Conservation (phyloP, 2,888 invertebrate species). For the Limnephilus rhombicus region DNA sequence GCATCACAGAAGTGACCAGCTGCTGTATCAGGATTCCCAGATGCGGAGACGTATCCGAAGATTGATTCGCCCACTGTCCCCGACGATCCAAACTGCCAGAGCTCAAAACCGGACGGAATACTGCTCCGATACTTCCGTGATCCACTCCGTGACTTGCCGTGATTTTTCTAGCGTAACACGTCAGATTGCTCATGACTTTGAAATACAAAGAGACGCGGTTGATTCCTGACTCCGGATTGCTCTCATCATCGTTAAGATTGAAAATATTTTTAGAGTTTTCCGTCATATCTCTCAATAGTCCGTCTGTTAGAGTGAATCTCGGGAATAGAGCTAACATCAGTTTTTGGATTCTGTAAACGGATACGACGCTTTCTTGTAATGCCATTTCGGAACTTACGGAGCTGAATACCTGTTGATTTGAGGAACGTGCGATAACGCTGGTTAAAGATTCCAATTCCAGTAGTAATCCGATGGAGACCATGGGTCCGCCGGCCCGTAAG, state of each 20-base stretch:
- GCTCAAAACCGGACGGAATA: constrained; percentile 76
- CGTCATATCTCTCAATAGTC: constrained; percentile 70
- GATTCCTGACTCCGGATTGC: constrained; percentile 68
- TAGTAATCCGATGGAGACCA: constrained; percentile 81
- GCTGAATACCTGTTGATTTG: constrained; percentile 76
- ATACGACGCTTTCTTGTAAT: constrained; percentile 77
- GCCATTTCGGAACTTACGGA: constrained; percentile 70
- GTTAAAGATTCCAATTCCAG: constrained; percentile 88
- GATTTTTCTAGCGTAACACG: constrained; percentile 84
- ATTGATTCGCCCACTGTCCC: constrained; percentile 67
- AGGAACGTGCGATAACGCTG: constrained; percentile 84
- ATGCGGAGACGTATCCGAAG: constrained; percentile 65
- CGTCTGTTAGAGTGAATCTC: constrained; percentile 80
- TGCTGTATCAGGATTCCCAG: constrained; percentile 63
- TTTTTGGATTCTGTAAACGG: constrained; percentile 83
- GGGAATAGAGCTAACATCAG: constrained; percentile 87
- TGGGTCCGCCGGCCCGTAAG: constrained; percentile 83
- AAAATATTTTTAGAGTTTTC: constrained; percentile 60
- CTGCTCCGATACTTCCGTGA: constrained; percentile 75
- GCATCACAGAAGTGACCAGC: constrained; percentile 77
- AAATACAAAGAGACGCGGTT: constrained; percentile 51
- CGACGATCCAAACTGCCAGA: constrained; percentile 69
- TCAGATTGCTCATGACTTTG: constrained; percentile 80
- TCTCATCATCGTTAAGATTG: constrained; percentile 41
- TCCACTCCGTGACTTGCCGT: constrained; percentile 78